Base-by-base conservation (phyloP, 1,140 invertebrate genomes). In the Zaprionus ornatus region DNA sequence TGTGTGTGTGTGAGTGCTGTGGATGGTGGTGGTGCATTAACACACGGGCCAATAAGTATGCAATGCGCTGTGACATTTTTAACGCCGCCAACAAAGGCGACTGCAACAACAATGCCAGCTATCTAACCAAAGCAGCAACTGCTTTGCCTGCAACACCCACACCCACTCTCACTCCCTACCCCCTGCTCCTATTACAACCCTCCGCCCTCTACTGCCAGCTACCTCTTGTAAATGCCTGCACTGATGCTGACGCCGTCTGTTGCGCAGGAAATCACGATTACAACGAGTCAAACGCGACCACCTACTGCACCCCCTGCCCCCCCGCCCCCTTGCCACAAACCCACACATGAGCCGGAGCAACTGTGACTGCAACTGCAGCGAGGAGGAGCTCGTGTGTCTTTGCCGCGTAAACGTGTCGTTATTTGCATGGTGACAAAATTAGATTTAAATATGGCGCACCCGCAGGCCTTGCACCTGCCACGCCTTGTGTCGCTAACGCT, bases 41-140 rank as follows among this genome's bases (percentile, higher is more conserved):
- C 85, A 85, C 85, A 85, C 88, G 85, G 85, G 81, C 85, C 85
- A 90, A 90, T 90, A 90, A 90, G 79, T 90, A 90, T 90, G 85
- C 85, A 90, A 85, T 90, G 85, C 85, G 79, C 85, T 90, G 85
- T 90, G 85, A 90, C 85, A 90, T 90, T 90, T 90, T 90, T 90
- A 90, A 90, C 85, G 82, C 81, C 65, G 42, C 56, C 81, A 77
- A 90, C 85, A 90, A 90, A 90, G 79, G 68, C 84, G 59, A 63
- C 60, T 66, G 40, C 64, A 74, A 63, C 60, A 72, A 71, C 63
- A 63, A 59, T 40, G 48, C 42, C 12, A 71, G 65, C 40, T 66
- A 70, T 56, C 82, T 68, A 82, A 82, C 66, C 77, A 71, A 75
- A 68, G 64, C 65, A 73, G 63, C 64, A 65, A 56, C 71, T 56